These are phyloP conservation scores for Nyctereutes procyonoides DNA, from an alignment of 2,113 vertebrate genomes.

Conservation along the genomic window DNA sequence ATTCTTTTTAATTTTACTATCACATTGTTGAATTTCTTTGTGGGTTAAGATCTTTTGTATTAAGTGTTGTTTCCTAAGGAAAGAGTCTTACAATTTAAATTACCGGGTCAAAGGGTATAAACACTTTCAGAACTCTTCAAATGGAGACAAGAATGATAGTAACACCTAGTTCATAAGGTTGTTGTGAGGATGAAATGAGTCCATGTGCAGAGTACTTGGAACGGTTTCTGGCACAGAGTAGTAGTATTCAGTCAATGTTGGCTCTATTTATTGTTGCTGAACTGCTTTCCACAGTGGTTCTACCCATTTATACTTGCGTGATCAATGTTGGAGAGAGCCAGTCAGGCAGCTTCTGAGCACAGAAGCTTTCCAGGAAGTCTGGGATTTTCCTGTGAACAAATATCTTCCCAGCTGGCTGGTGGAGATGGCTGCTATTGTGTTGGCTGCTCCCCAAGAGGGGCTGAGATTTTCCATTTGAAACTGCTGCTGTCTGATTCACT, in stretches of 20 bases:
- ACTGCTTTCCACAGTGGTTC: not conserved
- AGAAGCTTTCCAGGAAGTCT: conserved; percentile 33
- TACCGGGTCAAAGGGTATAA: not conserved
- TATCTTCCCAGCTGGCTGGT: not conserved
- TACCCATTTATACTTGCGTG: not conserved
- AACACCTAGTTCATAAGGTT: not conserved
- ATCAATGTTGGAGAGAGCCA: not conserved
- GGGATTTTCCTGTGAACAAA: not conserved
- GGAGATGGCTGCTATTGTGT: not conserved
- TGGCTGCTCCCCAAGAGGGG: not conserved
- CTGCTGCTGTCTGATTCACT: not conserved
- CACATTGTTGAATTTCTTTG: not conserved
- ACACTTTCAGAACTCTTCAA: not conserved
- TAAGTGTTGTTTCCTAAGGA: not conserved
- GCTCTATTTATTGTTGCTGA: not conserved
- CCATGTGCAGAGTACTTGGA: not conserved
- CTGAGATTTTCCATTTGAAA: not conserved
- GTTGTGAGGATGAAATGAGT: not conserved
- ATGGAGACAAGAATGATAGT: not conserved
- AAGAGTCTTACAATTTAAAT: not conserved
- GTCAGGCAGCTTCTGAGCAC: not conserved
- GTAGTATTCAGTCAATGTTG: not conserved
- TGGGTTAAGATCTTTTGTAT: not conserved
- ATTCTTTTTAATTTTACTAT: not conserved
- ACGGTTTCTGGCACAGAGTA: not conserved